phyloP scores from a whole-genome alignment of 2,113 vertebrate species.

The Labrus mixtus region DNA sequence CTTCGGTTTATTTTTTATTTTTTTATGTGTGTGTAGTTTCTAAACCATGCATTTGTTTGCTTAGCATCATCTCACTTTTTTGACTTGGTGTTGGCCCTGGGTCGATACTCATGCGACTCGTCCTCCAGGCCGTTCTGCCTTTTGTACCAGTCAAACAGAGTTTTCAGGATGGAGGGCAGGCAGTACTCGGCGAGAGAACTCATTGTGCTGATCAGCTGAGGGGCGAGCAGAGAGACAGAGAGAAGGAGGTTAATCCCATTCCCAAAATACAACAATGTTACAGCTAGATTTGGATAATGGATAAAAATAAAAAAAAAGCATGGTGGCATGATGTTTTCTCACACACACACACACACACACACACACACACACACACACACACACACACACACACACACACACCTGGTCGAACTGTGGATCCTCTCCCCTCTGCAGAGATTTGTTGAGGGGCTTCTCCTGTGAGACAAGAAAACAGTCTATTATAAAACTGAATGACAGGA shows the following conservation, averaged over 20 bases:
- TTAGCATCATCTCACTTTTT: slow-evolving; percentile 88
- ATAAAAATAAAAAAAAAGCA: background rate
- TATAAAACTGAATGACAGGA: background rate
- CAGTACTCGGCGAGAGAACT: slow-evolving; percentile 98
- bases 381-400: slow-evolving; percentile 86
- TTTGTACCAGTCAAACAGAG: slow-evolving; percentile 99
- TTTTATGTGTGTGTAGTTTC: too few species aligned
- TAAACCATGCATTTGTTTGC: too few species aligned
- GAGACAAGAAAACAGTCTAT: slow-evolving; percentile 15
- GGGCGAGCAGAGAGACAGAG: background rate
- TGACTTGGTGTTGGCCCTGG: slow-evolving; percentile 96
- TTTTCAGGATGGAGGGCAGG: slow-evolving; percentile 95
- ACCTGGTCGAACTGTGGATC: slow-evolving; percentile 99
- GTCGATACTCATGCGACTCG: slow-evolving; percentile 97
- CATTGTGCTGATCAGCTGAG: slow-evolving; percentile 96
- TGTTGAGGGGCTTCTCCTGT: slow-evolving; percentile 97
- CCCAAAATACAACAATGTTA: background rate
- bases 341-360: slow-evolving; percentile 86
- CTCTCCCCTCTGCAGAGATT: slow-evolving; percentile 98
- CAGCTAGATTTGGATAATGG: background rate
- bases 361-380: slow-evolving; percentile 87
- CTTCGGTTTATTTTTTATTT: too few species aligned
- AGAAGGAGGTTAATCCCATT: background rate
- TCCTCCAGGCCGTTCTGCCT: slow-evolving; percentile 98
- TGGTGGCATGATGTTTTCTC: background rate